Percentiles rank a stretch among this genome's conserved stretches.
These are phyloP conservation scores for Symphodus melops DNA, from an alignment of 2,113 vertebrate species.

Conservation along the genomic window DNA sequence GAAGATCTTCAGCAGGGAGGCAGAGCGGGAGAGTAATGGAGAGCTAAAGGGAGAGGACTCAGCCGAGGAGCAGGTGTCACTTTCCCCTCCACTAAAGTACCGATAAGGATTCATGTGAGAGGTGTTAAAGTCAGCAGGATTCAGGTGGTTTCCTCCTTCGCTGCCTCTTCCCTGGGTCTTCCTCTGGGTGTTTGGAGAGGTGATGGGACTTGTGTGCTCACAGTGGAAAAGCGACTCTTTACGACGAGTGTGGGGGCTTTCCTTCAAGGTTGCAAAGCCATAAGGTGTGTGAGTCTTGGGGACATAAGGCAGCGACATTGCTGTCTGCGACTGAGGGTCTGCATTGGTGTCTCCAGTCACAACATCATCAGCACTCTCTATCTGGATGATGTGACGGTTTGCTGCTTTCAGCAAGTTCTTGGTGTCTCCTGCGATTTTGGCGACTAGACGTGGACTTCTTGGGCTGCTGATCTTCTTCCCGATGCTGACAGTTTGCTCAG, in stretches of 20 bases:
- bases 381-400: constrained; percentile 94
- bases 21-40: constrained; percentile 92
- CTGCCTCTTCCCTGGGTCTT: constrained; percentile 74
- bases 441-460: constrained; percentile 88
- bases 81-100: constrained; percentile 94
- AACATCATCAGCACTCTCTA: constrained; percentile 93
- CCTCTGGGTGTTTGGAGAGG: constrained; percentile 89
- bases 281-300: constrained; percentile 96
- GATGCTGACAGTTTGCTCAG: constrained; percentile 85
- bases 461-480: constrained; percentile 86
- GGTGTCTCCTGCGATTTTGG: constrained; percentile 87
- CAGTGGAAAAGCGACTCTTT: constrained; percentile 97
- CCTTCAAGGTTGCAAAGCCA: constrained; percentile 92
- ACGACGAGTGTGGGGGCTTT: constrained; percentile 95
- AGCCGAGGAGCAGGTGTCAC: constrained; percentile 95
- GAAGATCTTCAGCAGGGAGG: constrained; percentile 94
- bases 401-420: constrained; percentile 86
- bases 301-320: constrained; percentile 93
- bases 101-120: constrained; percentile 91
- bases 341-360: constrained; percentile 85
- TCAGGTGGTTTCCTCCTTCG: constrained; percentile 77
- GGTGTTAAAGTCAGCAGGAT: constrained; percentile 82
- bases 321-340: constrained; percentile 90
- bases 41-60: constrained; percentile 96
- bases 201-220: constrained; percentile 89